Percentiles rank a stretch among this genome's conserved stretches.
phyloP scores from a whole-genome alignment of 2,797 vertebrate genomes.

The Fringilla coelebs region DNA sequence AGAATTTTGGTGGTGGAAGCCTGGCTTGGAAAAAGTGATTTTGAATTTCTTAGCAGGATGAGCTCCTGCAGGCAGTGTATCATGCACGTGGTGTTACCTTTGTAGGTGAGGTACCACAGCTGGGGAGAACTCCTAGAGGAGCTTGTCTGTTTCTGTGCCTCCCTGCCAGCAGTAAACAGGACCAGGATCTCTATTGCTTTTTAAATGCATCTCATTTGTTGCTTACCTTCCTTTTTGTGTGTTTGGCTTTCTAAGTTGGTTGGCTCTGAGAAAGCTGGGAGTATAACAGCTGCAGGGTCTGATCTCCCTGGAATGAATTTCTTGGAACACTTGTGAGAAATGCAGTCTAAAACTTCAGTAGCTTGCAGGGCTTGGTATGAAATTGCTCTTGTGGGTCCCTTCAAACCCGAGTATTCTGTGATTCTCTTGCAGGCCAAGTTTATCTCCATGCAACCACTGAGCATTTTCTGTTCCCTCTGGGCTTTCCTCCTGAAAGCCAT shows the following conservation, averaged over 20 bases:
- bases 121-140: not conserved
- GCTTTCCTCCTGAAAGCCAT: not conserved
- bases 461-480: not conserved
- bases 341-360: not conserved
- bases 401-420: not conserved
- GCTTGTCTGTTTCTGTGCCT: not conserved
- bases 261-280: not conserved
- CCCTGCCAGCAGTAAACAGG: not conserved
- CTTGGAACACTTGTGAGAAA: not conserved
- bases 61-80: not conserved
- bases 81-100: not conserved
- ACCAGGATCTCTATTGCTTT: not conserved
- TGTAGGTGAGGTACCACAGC: not conserved
- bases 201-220: not conserved
- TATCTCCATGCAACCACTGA: not conserved
- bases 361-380: not conserved
- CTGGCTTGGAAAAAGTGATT: not conserved
- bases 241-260: not conserved
- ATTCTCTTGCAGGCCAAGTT: not conserved
- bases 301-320: conserved; percentile 10
- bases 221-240: not conserved
- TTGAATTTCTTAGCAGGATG: not conserved
- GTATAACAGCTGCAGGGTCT: not conserved
- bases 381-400: not conserved
- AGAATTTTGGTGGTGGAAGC: not conserved